phyloP scores from a whole-genome alignment of 1,140 invertebrate species.

The Zaprionus lachaisei region DNA sequence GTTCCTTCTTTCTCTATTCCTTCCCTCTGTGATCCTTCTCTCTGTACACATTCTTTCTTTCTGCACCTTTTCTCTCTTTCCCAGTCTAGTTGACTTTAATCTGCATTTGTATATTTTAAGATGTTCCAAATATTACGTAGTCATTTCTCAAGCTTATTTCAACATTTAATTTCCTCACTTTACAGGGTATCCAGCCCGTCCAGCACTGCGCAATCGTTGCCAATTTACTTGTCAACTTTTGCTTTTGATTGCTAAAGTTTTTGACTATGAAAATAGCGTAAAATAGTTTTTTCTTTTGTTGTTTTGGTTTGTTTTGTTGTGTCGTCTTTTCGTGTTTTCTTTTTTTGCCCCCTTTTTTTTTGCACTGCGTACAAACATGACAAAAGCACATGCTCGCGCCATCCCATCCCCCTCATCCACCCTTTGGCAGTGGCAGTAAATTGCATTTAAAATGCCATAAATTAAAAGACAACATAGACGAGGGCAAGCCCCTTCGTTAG shows the following conservation, averaged over 20 bases:
- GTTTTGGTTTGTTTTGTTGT: constrained; percentile 4
- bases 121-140: neutral
- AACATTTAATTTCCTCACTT: neutral
- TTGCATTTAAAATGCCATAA: constrained; percentile 80
- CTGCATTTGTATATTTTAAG: neutral
- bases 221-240: constrained; percentile 8
- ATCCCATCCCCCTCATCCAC: neutral
- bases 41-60: neutral
- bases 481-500: constrained; percentile 12
- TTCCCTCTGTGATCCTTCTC: neutral
- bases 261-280: constrained; percentile 33
- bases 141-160: neutral
- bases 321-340: neutral
- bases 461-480: constrained; percentile 66
- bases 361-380: constrained; percentile 20
- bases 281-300: constrained; percentile 26
- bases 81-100: neutral
- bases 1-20: neutral
- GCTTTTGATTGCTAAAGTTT: constrained; percentile 55
- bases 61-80: neutral
- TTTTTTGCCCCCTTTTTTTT: constrained; percentile 12
- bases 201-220: neutral
- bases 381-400: constrained; percentile 2
- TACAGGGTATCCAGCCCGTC: neutral
- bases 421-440: constrained; percentile 58